Conservation (phyloP, 1,140 invertebrate species). For the Octopus bimaculoides region DNA sequence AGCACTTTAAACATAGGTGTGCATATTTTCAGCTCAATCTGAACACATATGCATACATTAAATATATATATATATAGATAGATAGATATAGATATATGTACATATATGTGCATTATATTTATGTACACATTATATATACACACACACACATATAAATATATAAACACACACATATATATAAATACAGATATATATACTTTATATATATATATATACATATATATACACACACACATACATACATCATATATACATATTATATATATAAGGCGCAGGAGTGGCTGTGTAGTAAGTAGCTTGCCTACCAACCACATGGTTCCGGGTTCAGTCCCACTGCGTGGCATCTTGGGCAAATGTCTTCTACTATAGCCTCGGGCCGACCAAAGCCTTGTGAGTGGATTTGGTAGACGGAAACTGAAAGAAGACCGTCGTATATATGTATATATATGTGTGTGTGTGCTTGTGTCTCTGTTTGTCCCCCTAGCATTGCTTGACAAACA, state of each 20-base stretch:
- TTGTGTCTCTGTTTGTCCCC: too few species aligned
- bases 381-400: too few species aligned
- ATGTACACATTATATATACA: background rate
- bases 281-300: too few species aligned
- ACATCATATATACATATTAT: constrained; percentile 3
- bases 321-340: too few species aligned
- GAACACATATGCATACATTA: background rate
- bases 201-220: background rate
- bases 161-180: background rate
- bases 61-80: background rate
- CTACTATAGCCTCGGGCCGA: too few species aligned
- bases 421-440: too few species aligned
- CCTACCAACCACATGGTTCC: too few species aligned
- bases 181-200: background rate
- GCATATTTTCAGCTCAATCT: background rate
- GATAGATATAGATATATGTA: background rate
- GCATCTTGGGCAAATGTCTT: too few species aligned
- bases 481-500: too few species aligned
- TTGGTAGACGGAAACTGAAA: too few species aligned
- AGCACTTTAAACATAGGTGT: background rate
- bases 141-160: background rate
- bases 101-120: background rate
- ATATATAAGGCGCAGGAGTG: too few species aligned
- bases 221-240: background rate
- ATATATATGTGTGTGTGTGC: too few species aligned